A percentile compares a stretch with the other conserved stretches of the same genome.
These are phyloP conservation scores for Lypha dubia DNA, from an alignment of 2,888 invertebrate genomes.

Conservation along the genomic window DNA sequence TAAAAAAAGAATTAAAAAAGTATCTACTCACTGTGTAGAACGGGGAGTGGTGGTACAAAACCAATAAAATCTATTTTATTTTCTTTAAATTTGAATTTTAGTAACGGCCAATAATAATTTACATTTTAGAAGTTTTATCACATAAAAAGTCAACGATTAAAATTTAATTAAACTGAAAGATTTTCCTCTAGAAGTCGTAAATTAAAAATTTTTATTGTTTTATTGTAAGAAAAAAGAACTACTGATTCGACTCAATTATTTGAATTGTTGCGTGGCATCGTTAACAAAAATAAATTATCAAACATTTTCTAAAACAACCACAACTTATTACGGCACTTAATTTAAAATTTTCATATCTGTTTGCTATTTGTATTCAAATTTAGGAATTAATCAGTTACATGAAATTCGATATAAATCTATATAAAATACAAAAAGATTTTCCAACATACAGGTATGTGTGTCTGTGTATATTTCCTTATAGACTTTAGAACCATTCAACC, in stretches of 20 bases:
- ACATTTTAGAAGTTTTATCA: background rate
- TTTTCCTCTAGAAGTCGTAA: background rate
- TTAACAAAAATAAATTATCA: slow-evolving; percentile 2
- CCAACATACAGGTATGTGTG: no score
- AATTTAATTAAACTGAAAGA: slow-evolving; percentile 6
- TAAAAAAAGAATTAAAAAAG: background rate
- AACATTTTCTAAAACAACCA: background rate
- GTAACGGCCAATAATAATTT: background rate
- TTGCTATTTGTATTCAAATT: background rate
- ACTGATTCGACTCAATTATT: background rate
- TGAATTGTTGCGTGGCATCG: background rate
- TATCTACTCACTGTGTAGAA: background rate
- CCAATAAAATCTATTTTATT: background rate
- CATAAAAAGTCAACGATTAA: background rate
- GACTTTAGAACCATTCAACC: no score
- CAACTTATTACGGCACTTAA: background rate
- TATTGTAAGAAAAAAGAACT: background rate
- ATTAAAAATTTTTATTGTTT: slow-evolving; percentile 4
- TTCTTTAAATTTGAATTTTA: slow-evolving; percentile 12
- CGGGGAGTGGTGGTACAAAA: background rate
- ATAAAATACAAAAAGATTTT: no score
- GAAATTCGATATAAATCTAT: no score
- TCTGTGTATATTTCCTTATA: no score
- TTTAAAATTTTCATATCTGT: background rate
- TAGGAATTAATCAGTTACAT: background rate